A percentile compares a stretch with the other conserved stretches of the same genome.
Evolutionary conservation across 2,888 invertebrate genomes (phyloP).

Genomic region (Orthosia gracilis): DNA sequence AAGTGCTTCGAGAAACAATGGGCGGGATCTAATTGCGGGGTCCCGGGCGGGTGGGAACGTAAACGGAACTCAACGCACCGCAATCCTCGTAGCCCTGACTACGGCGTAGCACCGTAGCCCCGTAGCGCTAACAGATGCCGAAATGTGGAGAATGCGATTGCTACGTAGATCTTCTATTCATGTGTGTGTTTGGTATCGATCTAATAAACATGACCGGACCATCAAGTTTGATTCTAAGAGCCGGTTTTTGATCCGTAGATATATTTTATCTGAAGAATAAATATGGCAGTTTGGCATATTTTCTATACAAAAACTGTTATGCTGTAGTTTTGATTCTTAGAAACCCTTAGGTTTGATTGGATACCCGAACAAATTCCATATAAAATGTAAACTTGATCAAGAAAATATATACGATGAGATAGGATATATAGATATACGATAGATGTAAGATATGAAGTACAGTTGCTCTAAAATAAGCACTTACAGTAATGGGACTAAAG

Average conservation of each 20-base stretch:
- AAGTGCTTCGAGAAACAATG: conserved; percentile 82
- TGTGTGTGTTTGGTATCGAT: conserved; percentile 8
- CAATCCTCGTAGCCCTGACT: conserved; percentile 66
- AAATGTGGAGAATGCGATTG: conserved; percentile 62
- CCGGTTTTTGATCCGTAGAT: no score
- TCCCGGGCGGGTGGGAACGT: conserved; percentile 68
- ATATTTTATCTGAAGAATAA: no score
- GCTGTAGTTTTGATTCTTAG: not conserved
- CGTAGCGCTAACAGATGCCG: conserved; percentile 51
- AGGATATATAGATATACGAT: no score
- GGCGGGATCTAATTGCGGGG: conserved; percentile 71
- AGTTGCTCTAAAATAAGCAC: not conserved
- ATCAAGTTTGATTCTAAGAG: not conserved
- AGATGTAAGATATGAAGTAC: no score
- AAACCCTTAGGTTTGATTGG: not conserved
- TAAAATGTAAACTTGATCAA: not conserved
- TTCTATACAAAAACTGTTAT: no score
- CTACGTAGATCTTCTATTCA: conserved; percentile 44
- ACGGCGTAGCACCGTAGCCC: conserved; percentile 61
- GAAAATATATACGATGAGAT: not conserved
- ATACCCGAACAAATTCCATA: not conserved
- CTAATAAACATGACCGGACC: not conserved
- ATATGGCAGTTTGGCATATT: no score
- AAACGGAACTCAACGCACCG: conserved; percentile 72
- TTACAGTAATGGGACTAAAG: not conserved